Percentiles rank a stretch among this genome's conserved stretches.
Evolutionary conservation across 2,888 invertebrate genomes (phyloP).

Genomic region (Tiliacea citrago): DNA sequence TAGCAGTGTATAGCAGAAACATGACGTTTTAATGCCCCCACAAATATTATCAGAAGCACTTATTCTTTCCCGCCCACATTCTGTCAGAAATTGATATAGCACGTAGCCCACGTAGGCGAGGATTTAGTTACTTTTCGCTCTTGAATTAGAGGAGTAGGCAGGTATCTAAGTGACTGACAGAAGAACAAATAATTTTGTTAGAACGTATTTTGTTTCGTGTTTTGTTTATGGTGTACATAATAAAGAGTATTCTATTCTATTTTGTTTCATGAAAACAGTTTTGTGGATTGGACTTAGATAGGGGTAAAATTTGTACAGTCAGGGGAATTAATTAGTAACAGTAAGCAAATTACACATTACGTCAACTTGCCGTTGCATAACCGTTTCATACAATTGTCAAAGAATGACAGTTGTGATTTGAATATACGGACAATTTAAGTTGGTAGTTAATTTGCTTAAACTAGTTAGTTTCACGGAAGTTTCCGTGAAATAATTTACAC

Average conservation of each 20-base stretch:
- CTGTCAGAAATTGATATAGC: slow-evolving; percentile 31
- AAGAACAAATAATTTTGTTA: neutral
- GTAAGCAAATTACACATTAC: too few relatives aligned
- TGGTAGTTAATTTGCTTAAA: neutral
- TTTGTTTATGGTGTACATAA: too few relatives aligned
- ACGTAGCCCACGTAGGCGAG: slow-evolving; percentile 29
- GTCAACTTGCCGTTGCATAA: neutral
- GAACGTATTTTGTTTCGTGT: neutral
- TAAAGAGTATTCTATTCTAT: too few relatives aligned
- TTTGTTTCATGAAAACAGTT: slow-evolving; percentile 1
- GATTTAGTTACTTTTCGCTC: slow-evolving; percentile 17
- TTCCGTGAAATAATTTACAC: neutral
- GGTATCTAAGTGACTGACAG: slow-evolving; percentile 3
- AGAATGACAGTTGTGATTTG: neutral
- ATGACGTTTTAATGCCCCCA: neutral
- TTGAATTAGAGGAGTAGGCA: slow-evolving; percentile 19
- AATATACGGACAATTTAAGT: neutral
- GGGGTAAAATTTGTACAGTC: neutral
- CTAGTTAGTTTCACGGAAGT: too few relatives aligned
- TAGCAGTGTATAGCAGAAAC: neutral
- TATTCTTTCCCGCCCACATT: slow-evolving; percentile 19
- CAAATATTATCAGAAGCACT: slow-evolving; percentile 10
- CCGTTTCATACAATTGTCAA: neutral
- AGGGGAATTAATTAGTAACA: too few relatives aligned
- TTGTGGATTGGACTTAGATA: neutral